Evolutionary conservation across 2,797 vertebrate species (phyloP), one percentile per base, ranked within the genome.

Genomic region (Poecilia picta): DNA sequence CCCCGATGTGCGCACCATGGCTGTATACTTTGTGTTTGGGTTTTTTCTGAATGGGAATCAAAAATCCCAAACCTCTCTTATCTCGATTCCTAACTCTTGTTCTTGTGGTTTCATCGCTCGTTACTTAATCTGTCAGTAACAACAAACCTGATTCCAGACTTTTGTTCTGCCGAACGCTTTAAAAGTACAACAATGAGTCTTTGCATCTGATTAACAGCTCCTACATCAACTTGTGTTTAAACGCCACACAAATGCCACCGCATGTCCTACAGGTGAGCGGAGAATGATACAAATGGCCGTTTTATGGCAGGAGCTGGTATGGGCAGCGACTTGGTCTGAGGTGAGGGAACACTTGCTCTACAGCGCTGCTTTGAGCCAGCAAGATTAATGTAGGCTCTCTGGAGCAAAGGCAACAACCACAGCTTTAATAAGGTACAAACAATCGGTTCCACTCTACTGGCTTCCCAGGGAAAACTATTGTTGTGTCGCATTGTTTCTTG

Each of bases 401-500:
- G 94, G 93, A 95, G 95, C 95, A 95, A 95, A 95, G 95, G 95
- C 94, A 96, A 95, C 96, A 95, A 95, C 94, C 95, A 92, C 92
- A 91, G 94, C 92, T 95, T 96, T 96, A 96, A 96, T 96, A 96
- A 96, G 95, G 94, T 96, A 96, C 96, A 96, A 96, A 96, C 95
- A 96, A 95, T 96, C 93, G 95, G 95, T 95, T 95, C 95, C 94
- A 93, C 94, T 95, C 93, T 90, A 90, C 91, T 83, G 91, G 92
- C 92, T 95, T 94, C 94, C 92, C 92, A 93, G 94, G 95, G 95
- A 95, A 95, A 96, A 95, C 95, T 94, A 95, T 95, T 95, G 95
- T 95, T 94, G 93, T 93, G 93, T 94, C 73, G 89, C 94, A 94
- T 95, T 96, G 94, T 96, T 95, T 94, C 89, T 93, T 87, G 81